Conservation (phyloP, 1,140 invertebrate genomes). For the Archegozetes longisetosus region DNA sequence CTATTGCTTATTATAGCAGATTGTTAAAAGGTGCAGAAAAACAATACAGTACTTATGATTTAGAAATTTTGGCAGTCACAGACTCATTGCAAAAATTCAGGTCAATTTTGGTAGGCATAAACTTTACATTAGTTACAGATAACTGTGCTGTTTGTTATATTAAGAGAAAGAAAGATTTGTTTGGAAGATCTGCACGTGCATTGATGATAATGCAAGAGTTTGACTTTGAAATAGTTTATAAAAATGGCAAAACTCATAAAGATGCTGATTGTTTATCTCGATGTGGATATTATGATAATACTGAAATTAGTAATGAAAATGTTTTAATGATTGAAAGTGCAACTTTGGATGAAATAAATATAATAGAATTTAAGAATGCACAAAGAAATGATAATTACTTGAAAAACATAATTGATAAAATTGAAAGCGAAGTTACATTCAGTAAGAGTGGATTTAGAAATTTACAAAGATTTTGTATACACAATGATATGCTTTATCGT, state of each 20-base stretch:
- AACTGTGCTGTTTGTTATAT: conserved; percentile 34
- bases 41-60: conserved; percentile 32
- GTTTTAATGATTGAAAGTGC: too few relatives aligned
- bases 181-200: conserved; percentile 32
- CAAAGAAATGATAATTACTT: conserved; percentile 1
- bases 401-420: neutral
- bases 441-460: neutral
- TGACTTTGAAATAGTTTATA: conserved; percentile 30
- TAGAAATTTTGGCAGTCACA: conserved; percentile 36
- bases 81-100: conserved; percentile 32
- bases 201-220: conserved; percentile 33
- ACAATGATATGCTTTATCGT: neutral
- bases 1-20: neutral
- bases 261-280: conserved; percentile 10
- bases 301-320: neutral
- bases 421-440: neutral
- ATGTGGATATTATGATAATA: neutral
- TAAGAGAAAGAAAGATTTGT: conserved; percentile 28
- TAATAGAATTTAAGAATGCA: neutral
- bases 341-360: too few relatives aligned
- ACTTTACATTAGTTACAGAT: conserved; percentile 36
- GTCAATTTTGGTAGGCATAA: conserved; percentile 32
- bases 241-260: conserved; percentile 24
- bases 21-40: conserved; percentile 28
- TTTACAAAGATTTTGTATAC: neutral